Evolutionary conservation across 2,113 vertebrate genomes (phyloP).

Genomic region (Eleginops maclovinus): DNA sequence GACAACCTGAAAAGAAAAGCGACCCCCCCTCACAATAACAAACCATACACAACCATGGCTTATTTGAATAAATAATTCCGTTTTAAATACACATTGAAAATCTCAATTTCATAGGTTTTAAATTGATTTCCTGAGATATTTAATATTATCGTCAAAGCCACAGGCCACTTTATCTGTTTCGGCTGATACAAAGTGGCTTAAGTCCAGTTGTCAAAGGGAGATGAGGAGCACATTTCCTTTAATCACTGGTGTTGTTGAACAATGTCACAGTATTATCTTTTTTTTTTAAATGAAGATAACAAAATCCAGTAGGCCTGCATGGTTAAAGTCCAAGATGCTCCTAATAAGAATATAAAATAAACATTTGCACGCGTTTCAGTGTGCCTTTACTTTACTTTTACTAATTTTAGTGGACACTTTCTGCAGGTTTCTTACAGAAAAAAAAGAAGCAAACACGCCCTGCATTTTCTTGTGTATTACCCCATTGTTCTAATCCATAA

Average conservation of each 20-base stretch:
- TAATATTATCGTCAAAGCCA: not conserved
- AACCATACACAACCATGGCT: not conserved
- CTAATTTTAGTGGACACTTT: not conserved
- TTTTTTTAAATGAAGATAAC: slow-evolving; percentile 69
- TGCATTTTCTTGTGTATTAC: slow-evolving; percentile 43
- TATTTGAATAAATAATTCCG: not conserved
- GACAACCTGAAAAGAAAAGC: slow-evolving; percentile 49
- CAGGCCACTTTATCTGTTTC: slow-evolving; percentile 4
- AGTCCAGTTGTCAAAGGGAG: slow-evolving; percentile 28
- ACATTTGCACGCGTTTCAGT: not conserved
- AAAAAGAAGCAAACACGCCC: not conserved
- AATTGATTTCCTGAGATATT: not conserved
- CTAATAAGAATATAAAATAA: too few species aligned
- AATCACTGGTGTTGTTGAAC: slow-evolving; percentile 63
- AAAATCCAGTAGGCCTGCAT: slow-evolving; percentile 38
- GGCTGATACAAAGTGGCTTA: not conserved
- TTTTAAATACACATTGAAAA: not conserved
- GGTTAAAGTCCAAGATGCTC: slow-evolving; percentile 13
- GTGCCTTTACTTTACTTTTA: not conserved
- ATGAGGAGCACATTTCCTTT: slow-evolving; percentile 55
- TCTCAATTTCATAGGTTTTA: too few species aligned
- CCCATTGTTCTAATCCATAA: slow-evolving; percentile 8
- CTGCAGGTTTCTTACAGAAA: not conserved
- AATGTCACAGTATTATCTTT: slow-evolving; percentile 58
- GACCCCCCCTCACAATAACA: not conserved